Evolutionary conservation across 1,140 invertebrate species (phyloP).

Genomic region (Panonychus citri): DNA sequence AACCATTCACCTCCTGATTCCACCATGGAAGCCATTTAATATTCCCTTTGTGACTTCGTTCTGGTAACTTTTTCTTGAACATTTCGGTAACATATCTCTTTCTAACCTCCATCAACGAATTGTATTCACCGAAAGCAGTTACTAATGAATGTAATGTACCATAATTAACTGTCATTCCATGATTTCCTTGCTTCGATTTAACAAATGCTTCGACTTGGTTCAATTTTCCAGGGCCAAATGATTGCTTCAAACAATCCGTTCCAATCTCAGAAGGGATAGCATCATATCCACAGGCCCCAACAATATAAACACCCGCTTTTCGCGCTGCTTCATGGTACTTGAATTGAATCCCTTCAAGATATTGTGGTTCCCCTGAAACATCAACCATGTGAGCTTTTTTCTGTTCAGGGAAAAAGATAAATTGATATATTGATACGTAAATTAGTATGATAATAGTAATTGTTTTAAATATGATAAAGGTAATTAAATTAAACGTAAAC

Average conservation of each 20-base stretch:
- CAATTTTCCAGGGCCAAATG: slow-evolving; percentile 32
- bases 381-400: slow-evolving; percentile 58
- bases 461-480: slow-evolving; percentile 13
- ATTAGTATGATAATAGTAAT: not conserved
- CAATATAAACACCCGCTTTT: slow-evolving; percentile 37
- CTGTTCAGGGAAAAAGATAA: not conserved
- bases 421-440: too few species aligned
- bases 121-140: slow-evolving; percentile 36
- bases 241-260: slow-evolving; percentile 40
- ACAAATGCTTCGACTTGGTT: slow-evolving; percentile 8
- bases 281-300: slow-evolving; percentile 75
- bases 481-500: too few species aligned
- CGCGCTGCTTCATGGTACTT: slow-evolving; percentile 49
- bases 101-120: slow-evolving; percentile 28
- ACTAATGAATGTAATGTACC: slow-evolving; percentile 62
- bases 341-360: slow-evolving; percentile 58
- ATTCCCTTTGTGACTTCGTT: slow-evolving; percentile 3
- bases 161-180: slow-evolving; percentile 30
- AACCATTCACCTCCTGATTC: not conserved
- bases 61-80: slow-evolving; percentile 25
- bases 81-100: slow-evolving; percentile 4
- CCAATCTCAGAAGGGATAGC: slow-evolving; percentile 65
- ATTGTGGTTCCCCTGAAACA: slow-evolving; percentile 64
- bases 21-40: not conserved
- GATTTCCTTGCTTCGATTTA: slow-evolving; percentile 9